Evolutionary conservation across 2,113 vertebrate species (phyloP), one percentile per base, ranked within the genome.

Genomic region (Phyllostomus hastatus): DNA sequence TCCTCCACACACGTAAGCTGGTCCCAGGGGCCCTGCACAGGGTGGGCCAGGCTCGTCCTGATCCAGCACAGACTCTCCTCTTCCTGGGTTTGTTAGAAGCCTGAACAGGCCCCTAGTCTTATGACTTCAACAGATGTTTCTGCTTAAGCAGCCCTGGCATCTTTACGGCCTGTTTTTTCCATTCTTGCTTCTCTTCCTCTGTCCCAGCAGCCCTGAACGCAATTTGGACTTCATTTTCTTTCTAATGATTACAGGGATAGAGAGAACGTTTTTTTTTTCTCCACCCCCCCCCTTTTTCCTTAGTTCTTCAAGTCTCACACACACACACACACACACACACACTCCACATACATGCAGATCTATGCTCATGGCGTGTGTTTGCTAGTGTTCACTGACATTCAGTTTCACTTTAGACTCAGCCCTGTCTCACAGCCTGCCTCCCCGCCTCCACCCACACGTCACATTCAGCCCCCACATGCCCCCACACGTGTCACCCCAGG

Each of bases 121-220:
- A 98, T 98, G 98, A 98, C 98, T 98, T 98, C 97, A 97, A 97
- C 98, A 99, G 98, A 98, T 99, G 98, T 98, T 99, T 99, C 98
- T 99, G 98, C 98, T 99, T 99, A 98, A 97, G 98, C 98, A 98
- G 97, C 97, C 98, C 96, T 99, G 98, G 98, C 98, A 98, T 98
- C 98, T 99, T 99, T 99, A 99, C 97, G 98, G 98, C 97, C 98
- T 99, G 98, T 98, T 98, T 99, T 98, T 98, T 98, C 98, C 98
- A 99, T 98, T 98, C 98, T 98, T 97, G 96, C 98, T 95, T 98
- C 98, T 97, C 93, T 6, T 98, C 97, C 97, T 72, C 15, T 97
- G 97, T 98, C 98, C 98, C 98, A 98, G 98, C 97, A 98, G 98
- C 98, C 98, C 98, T 98, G 98, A 98, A 98, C 89, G 95, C 91